Base-by-base conservation (phyloP, 1,140 invertebrate genomes). In the Microplitis demolitor region DNA sequence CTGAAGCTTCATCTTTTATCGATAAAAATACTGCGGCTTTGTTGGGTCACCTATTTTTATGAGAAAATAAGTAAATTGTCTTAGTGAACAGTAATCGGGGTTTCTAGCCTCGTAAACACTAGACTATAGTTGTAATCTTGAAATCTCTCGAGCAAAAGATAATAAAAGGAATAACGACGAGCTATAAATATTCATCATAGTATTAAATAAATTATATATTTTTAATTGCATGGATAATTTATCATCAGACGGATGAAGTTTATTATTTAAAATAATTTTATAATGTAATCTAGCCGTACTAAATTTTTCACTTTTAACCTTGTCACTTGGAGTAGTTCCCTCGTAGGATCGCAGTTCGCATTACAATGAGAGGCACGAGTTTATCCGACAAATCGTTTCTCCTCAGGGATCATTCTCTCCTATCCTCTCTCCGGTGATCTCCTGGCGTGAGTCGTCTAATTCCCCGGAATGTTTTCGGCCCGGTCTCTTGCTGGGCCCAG, bases 381-480 rank as follows among this genome's bases (percentile, higher is more conserved):
- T 82, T 84, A 8, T 56, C 54, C 82, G 79, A 84, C 81, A 84
- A 84, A 84, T 84, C 80, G 77, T 77, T 73, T 74, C 72, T 70
- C 76, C 73, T 78, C 71, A 53, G 51, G 67, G 37, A 68, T 60
- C 61, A 53, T 56, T 66, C 54, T 73, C 50, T 66, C 69, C 67
- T 62, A 69, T 70, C 75, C 63, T 51, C 71, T 62, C 50, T 67
- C 76, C 73, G 71, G 72, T 68, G 70, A 77, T 79, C 76, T 76
- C 79, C 76, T 74, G 78, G 74, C 76, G 81, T 58, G 76, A 74
- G 77, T 73, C 79, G 77, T 83, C 81, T 84, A 84, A 84, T 84
- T 84, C 83, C 77, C 73, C 78, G 82, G 80, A 83, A 83, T 83
- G 79, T 83, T 82, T 82, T 83, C 77, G 77, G 66, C 71, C 67